Evolutionary conservation across 2,113 vertebrate species (phyloP).

Genomic region (Otus sunia): DNA sequence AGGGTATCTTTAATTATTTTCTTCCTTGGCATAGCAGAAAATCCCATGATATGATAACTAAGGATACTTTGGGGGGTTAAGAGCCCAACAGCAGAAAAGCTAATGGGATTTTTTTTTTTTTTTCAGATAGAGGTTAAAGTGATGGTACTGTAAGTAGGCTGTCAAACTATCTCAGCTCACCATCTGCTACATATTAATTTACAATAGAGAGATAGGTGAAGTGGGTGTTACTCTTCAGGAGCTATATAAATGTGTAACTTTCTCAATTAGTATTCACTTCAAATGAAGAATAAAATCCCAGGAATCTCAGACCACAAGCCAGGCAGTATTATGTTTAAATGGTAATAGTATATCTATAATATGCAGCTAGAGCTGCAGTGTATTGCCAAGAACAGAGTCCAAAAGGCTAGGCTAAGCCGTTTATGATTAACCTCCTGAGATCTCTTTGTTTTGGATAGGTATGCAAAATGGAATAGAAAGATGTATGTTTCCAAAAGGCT

Average conservation of each 20-base stretch:
- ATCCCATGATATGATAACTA: conserved; percentile 53
- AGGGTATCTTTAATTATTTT: conserved; percentile 64
- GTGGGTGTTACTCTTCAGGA: conserved; percentile 42
- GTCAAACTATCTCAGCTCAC: conserved; percentile 66
- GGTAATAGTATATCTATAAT: background rate
- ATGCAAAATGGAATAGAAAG: background rate
- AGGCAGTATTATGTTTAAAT: conserved; percentile 39
- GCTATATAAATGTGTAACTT: conserved; percentile 46
- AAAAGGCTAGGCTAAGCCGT: background rate
- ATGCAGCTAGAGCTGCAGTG: background rate
- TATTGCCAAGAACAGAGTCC: background rate
- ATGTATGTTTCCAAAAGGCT: background rate
- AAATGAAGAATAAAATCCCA: conserved; percentile 50
- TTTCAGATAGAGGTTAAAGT: conserved; percentile 61
- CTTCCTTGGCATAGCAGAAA: conserved; percentile 55
- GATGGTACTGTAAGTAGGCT: conserved; percentile 62
- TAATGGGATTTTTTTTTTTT: conserved; percentile 69
- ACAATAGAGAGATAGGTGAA: conserved; percentile 57
- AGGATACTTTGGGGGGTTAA: conserved; percentile 54
- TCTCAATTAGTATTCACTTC: conserved; percentile 52
- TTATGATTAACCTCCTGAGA: background rate
- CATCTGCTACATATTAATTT: conserved; percentile 69
- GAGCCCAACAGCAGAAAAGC: conserved; percentile 63
- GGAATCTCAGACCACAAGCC: conserved; percentile 9
- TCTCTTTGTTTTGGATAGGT: conserved; percentile 12